phyloP scores from a whole-genome alignment of 2,888 invertebrate species.

The Spisula subtruncata region DNA sequence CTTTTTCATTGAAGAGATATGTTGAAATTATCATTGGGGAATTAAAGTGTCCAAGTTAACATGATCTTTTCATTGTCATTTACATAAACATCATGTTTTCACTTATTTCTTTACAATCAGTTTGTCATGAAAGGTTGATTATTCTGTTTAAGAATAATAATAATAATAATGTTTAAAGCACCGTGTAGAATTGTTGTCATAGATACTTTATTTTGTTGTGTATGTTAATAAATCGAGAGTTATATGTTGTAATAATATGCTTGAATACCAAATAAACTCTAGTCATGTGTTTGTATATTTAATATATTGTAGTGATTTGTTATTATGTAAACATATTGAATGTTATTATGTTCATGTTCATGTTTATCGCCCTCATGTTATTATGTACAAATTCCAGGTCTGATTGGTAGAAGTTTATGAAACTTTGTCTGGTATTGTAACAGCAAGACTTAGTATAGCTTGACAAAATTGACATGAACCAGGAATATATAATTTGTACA shows the following conservation, averaged over 20 bases:
- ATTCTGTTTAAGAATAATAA: not conserved
- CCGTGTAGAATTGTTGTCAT: not conserved
- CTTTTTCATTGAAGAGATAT: too few species aligned
- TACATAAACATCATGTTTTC: too few species aligned
- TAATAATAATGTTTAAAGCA: too few species aligned
- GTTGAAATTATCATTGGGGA: too few species aligned
- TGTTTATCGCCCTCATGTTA: too few species aligned
- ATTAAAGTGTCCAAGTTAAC: too few species aligned
- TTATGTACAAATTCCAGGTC: not conserved
- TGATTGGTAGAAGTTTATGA: not conserved
- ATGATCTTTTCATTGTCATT: too few species aligned
- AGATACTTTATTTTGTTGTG: conserved; percentile 3
- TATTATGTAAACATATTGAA: not conserved
- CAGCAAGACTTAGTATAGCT: too few species aligned
- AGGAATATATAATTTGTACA: too few species aligned
- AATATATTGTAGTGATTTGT: not conserved
- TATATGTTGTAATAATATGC: conserved; percentile 12
- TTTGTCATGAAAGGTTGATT: not conserved
- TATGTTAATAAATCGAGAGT: not conserved
- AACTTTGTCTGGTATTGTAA: not conserved
- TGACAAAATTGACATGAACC: too few species aligned
- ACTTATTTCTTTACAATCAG: not conserved
- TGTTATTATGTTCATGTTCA: not conserved
- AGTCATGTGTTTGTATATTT: conserved; percentile 16
- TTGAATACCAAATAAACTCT: not conserved